Evolutionary conservation across 2,888 invertebrate genomes (phyloP), one percentile per base, ranked within the genome.

Genomic region (Rhagophthalmus giganteus): DNA sequence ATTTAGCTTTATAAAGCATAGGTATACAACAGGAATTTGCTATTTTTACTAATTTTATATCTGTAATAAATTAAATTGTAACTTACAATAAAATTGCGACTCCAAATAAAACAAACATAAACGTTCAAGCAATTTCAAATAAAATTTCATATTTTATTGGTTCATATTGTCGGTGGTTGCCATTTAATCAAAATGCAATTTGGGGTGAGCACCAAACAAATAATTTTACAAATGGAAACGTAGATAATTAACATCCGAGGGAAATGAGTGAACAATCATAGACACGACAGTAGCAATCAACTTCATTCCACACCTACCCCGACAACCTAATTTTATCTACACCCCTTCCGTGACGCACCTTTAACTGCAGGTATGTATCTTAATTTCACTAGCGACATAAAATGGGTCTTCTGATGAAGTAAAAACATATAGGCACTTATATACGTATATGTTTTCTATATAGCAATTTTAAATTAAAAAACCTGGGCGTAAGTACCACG

Each of bases 261-360:
- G 42, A 50, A 50, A 44, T 50, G 42, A 37, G 42, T 44, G 42
- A 42, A 42, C 44, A 44, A 50, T 50, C 42, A 47, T 38, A 33
- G 50, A 20, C 42, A 50, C 31, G 42, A 42, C 42, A 38, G 30
- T 42, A 37, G 42, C 48, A 38, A 50, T 50, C 37, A 50, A 50
- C 50, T 27, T 50, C 38, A 42, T 44, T 50, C 42, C 50, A 44
- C 50, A 26, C 50, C 50, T 25, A 20, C 15, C 20, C 24, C 14
- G 24, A 13, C 24, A 28, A 31, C 35, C 45, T 37, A 37, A 46
- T 46, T 45, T 37, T 38, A 46, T 46, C 38, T 37, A n/a, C 45
- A 38, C 45, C 38, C 39, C 30, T 37, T 25, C 30, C 34, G 34
- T 28, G 27, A 28, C 44, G 28, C 44, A 35, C 44, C 44, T 28